Evolutionary conservation across 2,888 invertebrate species (phyloP).

Genomic region (Rhorus exstirpatorius): DNA sequence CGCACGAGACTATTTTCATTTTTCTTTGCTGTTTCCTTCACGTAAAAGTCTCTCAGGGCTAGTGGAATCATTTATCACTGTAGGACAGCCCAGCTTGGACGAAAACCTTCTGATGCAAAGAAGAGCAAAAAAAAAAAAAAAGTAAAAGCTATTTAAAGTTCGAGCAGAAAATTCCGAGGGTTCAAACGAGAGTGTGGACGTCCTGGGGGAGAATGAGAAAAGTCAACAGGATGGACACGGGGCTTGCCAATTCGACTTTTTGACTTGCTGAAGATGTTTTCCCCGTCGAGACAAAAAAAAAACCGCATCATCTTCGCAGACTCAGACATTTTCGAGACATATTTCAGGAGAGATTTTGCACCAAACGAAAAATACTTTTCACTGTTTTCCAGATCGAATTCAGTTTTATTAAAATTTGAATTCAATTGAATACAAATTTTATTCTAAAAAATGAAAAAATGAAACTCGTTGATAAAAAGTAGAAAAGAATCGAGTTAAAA

Average conservation of each 20-base stretch:
- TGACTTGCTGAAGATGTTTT: conserved; percentile 8
- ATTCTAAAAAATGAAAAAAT: no score
- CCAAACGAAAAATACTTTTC: no score
- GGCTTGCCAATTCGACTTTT: conserved; percentile 32
- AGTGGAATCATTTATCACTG: conserved; percentile 14
- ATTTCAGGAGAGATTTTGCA: no score
- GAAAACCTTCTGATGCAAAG: neutral
- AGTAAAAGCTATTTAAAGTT: conserved; percentile 47
- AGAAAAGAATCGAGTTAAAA: no score
- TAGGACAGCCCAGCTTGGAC: neutral
- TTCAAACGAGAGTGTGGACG: conserved; percentile 24
- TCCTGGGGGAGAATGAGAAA: conserved; percentile 21
- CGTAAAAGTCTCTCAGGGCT: neutral
- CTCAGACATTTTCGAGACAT: no score
- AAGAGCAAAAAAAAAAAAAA: conserved; percentile 14
- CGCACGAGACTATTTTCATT: conserved; percentile 5
- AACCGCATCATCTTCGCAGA: no score
- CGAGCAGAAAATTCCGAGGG: conserved; percentile 42
- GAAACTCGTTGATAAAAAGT: no score
- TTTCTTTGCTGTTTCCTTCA: neutral
- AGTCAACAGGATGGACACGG: conserved; percentile 22
- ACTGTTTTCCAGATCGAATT: no score
- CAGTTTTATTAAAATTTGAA: no score
- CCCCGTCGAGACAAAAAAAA: no score
- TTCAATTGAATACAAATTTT: no score